These are phyloP conservation scores for Zingel zingel DNA, from an alignment of 2,113 vertebrate species.

Conservation along the genomic window DNA sequence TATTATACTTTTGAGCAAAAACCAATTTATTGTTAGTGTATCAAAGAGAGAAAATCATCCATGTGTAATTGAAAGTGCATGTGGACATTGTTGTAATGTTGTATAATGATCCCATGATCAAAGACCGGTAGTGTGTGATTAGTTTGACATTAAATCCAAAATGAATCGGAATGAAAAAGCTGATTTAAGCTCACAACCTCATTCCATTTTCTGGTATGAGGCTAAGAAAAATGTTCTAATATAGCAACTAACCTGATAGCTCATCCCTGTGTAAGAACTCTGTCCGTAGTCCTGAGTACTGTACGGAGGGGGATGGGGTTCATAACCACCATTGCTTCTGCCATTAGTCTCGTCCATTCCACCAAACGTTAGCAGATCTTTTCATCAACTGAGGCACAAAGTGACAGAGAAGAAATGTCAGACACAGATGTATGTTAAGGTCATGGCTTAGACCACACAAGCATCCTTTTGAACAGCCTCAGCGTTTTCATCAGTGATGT, in stretches of 20 bases:
- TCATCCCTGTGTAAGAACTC: conserved; percentile 25
- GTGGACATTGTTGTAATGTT: background rate
- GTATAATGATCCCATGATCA: conserved; percentile 11
- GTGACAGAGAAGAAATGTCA: conserved; percentile 1
- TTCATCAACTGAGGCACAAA: background rate
- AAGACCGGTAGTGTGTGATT: conserved; percentile 10
- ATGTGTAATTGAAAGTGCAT: background rate
- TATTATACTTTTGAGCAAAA: background rate
- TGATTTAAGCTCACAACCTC: background rate
- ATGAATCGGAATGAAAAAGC: background rate
- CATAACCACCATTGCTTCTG: conserved; percentile 10
- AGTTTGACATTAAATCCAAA: background rate
- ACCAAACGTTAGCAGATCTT: background rate
- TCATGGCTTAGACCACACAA: conserved; percentile 10
- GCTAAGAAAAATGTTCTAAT: background rate
- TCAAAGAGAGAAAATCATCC: conserved; percentile 3
- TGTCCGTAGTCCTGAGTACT: conserved; percentile 30
- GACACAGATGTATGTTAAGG: conserved; percentile 11
- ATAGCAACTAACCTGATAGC: conserved; percentile 60
- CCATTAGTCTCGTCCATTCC: conserved; percentile 55
- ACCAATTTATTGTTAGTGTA: background rate
- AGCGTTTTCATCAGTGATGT: conserved; percentile 38
- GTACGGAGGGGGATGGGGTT: conserved; percentile 64
- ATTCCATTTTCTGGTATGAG: background rate
- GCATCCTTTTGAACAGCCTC: conserved; percentile 9